A percentile compares a stretch with the other conserved stretches of the same genome.
These are phyloP conservation scores for Nycticorax nycticorax DNA, from an alignment of 2,113 vertebrate genomes.

Conservation along the genomic window DNA sequence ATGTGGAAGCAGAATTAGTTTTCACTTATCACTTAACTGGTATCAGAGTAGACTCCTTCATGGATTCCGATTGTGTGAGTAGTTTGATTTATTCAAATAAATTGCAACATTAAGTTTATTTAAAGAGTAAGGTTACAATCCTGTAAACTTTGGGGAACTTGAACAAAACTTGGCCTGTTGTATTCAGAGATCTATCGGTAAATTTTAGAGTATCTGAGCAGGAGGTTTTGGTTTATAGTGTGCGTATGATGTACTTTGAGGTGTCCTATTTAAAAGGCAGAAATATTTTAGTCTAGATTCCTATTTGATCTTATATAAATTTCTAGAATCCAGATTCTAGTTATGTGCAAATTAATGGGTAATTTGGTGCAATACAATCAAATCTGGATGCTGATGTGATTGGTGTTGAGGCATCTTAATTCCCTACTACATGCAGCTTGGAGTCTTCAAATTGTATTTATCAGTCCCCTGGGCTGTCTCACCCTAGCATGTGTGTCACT, in stretches of 20 bases:
- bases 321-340: not conserved
- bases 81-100: not conserved
- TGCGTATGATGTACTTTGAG: not conserved
- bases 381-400: not conserved
- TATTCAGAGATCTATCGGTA: not conserved
- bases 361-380: not conserved
- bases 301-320: not conserved
- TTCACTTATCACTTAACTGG: not conserved
- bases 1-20: not conserved
- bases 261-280: not conserved
- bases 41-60: not conserved
- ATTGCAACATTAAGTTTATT: not conserved
- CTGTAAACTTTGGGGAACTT: not conserved
- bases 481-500: not conserved
- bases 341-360: not conserved
- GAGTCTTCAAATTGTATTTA: not conserved
- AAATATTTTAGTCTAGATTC: not conserved
- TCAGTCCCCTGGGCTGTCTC: not conserved
- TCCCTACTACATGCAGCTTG: not conserved
- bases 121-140: not conserved
- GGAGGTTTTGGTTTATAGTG: not conserved
- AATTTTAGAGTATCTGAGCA: not conserved
- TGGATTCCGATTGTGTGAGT: not conserved
- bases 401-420: not conserved
- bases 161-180: not conserved